Evolutionary conservation across 2,797 vertebrate genomes (phyloP).

Genomic region (Cyclura pinguis): DNA sequence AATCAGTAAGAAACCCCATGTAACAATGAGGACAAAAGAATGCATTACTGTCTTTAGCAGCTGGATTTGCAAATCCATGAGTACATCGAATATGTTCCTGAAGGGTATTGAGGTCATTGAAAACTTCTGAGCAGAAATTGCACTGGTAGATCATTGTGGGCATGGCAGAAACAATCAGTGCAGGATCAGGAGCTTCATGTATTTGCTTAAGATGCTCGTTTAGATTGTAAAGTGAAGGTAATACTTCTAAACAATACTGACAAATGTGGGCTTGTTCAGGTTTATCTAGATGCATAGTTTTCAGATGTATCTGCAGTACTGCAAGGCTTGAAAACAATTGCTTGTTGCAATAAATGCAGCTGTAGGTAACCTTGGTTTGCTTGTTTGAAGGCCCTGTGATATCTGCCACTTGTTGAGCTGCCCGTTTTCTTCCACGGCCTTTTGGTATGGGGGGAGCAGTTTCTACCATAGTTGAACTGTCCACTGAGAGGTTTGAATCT

Average conservation of each 20-base stretch:
- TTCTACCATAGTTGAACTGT: constrained; percentile 97
- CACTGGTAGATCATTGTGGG: constrained; percentile 95
- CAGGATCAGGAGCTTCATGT: constrained; percentile 92
- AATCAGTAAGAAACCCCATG: constrained; percentile 99
- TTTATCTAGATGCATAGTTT: constrained; percentile 98
- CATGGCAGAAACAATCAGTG: constrained; percentile 88
- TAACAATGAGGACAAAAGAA: constrained; percentile 99
- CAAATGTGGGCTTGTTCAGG: constrained; percentile 98
- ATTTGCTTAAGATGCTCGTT: constrained; percentile 98
- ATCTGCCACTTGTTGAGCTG: constrained; percentile 89
- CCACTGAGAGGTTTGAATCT: constrained; percentile 97
- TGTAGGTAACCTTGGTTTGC: constrained; percentile 94
- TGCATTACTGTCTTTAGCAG: constrained; percentile 97
- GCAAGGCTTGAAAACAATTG: constrained; percentile 97
- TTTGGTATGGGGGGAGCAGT: constrained; percentile 90
- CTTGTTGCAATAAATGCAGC: constrained; percentile 98
- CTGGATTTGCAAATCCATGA: constrained; percentile 94
- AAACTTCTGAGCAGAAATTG: constrained; percentile 97
- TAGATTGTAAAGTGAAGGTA: constrained; percentile 96
- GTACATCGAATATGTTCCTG: constrained; percentile 98
- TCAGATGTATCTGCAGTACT: constrained; percentile 96
- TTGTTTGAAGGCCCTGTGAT: constrained; percentile 89
- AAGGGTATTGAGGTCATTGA: constrained; percentile 94
- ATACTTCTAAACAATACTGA: constrained; percentile 96
- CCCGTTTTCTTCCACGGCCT: constrained; percentile 92